Evolutionary conservation across 2,797 vertebrate genomes (phyloP).

Genomic region (Dryobates pubescens): DNA sequence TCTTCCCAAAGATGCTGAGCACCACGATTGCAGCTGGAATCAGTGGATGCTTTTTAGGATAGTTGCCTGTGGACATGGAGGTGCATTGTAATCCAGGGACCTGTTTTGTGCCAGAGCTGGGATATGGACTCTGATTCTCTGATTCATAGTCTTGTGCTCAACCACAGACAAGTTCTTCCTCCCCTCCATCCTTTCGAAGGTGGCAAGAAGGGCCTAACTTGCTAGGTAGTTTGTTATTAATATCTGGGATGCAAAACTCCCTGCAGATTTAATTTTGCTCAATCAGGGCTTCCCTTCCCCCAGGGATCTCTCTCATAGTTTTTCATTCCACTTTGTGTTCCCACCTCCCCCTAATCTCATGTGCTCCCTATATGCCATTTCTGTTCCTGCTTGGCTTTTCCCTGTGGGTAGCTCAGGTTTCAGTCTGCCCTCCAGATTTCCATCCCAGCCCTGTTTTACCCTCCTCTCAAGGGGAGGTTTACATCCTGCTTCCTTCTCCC

Average conservation of each 20-base stretch:
- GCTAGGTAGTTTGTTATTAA: constrained; percentile 66
- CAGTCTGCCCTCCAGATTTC: constrained; percentile 63
- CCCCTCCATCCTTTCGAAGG: constrained; percentile 71
- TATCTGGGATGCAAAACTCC: constrained; percentile 69
- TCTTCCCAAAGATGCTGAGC: constrained; percentile 49
- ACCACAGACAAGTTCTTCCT: constrained; percentile 62
- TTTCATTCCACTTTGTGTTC: constrained; percentile 28
- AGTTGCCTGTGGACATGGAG: constrained; percentile 50
- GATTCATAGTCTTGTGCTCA: constrained; percentile 66
- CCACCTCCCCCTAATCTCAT: constrained; percentile 56
- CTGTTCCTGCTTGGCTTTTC: constrained; percentile 56
- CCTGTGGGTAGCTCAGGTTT: constrained; percentile 53
- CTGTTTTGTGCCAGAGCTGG: constrained; percentile 8
- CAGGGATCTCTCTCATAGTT: constrained; percentile 49
- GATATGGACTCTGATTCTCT: constrained; percentile 25
- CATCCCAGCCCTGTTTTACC: constrained; percentile 50
- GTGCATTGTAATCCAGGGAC: neutral
- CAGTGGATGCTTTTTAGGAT: neutral
- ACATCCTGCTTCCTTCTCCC: constrained; percentile 60
- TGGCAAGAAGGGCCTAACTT: constrained; percentile 45
- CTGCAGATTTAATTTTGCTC: constrained; percentile 61
- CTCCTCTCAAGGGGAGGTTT: constrained; percentile 46
- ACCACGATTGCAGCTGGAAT: neutral
- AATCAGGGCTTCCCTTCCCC: constrained; percentile 57
- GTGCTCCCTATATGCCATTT: constrained; percentile 51